These are phyloP conservation scores for Netelia virgata DNA, from an alignment of 2,888 invertebrate genomes.

Conservation along the genomic window DNA sequence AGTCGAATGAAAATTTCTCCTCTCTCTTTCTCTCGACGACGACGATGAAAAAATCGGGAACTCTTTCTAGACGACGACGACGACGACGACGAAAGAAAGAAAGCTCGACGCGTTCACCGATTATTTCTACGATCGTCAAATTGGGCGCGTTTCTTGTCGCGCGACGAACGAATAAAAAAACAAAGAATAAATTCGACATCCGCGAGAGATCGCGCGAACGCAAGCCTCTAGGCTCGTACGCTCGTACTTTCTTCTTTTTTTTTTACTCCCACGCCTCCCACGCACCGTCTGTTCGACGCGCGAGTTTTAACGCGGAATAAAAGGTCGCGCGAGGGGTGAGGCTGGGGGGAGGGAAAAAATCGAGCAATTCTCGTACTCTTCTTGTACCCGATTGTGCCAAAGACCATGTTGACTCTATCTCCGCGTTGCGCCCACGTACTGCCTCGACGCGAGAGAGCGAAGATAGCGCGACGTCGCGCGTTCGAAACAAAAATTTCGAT, in stretches of 20 bases:
- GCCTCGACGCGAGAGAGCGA: constrained; percentile 23
- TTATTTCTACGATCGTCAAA: constrained; percentile 36
- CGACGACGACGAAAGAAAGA: constrained; percentile 1
- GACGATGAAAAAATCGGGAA: constrained; percentile 61
- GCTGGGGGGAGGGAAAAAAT: constrained; percentile 70
- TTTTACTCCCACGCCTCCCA: constrained; percentile 78
- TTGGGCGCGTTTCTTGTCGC: constrained; percentile 49
- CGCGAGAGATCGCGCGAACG: constrained; percentile 32
- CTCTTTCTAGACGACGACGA: constrained; percentile 23
- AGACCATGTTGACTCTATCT: constrained; percentile 80
- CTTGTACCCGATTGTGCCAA: constrained; percentile 69
- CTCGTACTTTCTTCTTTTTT: constrained; percentile 52
- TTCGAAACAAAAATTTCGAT: constrained; percentile 45
- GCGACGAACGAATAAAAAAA: constrained; percentile 35
- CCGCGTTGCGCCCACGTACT: constrained; percentile 75
- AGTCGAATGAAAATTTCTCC: constrained; percentile 59
- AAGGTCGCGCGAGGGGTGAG: constrained; percentile 47
- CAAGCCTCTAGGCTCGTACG: constrained; percentile 50
- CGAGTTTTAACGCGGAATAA: constrained; percentile 61
- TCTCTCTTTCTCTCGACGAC: constrained; percentile 34
- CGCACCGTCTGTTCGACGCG: constrained; percentile 61
- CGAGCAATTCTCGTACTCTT: constrained; percentile 75
- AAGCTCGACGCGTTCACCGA: constrained; percentile 1
- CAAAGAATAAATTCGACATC: constrained; percentile 39
- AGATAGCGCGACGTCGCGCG: constrained; percentile 46